These are phyloP conservation scores for Zaprionus ghesquierei DNA, from an alignment of 1,140 invertebrate species.

Conservation along the genomic window DNA sequence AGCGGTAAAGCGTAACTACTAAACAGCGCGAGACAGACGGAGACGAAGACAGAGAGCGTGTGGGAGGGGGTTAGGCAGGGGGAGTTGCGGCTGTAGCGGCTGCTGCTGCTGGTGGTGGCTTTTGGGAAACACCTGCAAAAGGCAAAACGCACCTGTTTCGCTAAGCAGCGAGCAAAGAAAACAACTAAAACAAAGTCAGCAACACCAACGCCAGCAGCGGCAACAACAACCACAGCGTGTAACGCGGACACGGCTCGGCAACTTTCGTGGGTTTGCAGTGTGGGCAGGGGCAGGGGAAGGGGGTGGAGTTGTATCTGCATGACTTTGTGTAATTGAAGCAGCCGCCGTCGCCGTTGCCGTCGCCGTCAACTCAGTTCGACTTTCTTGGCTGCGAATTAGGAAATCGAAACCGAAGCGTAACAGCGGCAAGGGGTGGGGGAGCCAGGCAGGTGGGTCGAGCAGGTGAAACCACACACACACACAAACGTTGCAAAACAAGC, in stretches of 20 bases:
- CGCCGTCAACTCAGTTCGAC: constrained; percentile 17
- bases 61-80: background rate
- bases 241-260: constrained; percentile 69
- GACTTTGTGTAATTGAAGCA: constrained; percentile 79
- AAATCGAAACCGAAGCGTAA: constrained; percentile 71
- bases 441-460: background rate
- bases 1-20: constrained; percentile 79
- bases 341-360: constrained; percentile 29
- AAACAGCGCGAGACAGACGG: constrained; percentile 59
- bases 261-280: constrained; percentile 53
- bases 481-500: background rate
- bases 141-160: constrained; percentile 81
- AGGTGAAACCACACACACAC: constrained; percentile 35
- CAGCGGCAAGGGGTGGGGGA: background rate
- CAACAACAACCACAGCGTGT: constrained; percentile 26
- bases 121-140: constrained; percentile 82
- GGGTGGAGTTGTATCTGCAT: constrained; percentile 35
- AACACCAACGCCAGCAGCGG: constrained; percentile 44
- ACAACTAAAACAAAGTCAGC: constrained; percentile 74
- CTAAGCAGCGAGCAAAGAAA: constrained; percentile 55
- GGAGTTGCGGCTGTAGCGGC: constrained; percentile 19
- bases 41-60: background rate
- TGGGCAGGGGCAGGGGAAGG: background rate
- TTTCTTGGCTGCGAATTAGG: constrained; percentile 66
- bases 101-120: constrained; percentile 59